Percentiles rank a stretch among this genome's conserved stretches.
Conservation (phyloP, 1,140 invertebrate species). For the Potamilus streckersoni region DNA sequence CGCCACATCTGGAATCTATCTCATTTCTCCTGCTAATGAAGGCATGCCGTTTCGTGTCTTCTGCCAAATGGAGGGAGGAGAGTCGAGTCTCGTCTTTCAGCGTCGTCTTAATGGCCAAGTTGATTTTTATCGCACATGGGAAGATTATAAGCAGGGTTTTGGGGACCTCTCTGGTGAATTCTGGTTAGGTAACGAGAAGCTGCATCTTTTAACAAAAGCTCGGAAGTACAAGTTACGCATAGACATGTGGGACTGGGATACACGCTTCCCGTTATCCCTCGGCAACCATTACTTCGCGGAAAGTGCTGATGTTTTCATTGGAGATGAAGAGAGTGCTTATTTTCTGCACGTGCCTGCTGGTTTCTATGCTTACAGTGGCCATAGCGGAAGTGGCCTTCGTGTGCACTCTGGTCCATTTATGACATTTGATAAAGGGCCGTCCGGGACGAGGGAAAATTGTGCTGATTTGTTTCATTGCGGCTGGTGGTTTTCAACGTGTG, state of each 20-base stretch:
- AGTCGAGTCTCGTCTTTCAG: not conserved
- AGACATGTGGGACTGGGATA: not conserved
- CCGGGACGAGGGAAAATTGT: conserved; percentile 30
- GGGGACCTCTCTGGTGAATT: conserved; percentile 2
- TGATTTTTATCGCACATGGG: conserved; percentile 2
- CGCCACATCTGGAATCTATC: too few relatives aligned
- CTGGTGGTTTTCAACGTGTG: conserved; percentile 41
- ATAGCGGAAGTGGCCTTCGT: conserved; percentile 32
- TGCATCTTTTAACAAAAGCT: conserved; percentile 40
- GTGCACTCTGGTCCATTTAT: conserved; percentile 35
- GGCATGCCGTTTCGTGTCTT: too few relatives aligned
- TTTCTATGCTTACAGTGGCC: conserved; percentile 28
- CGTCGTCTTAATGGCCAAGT: not conserved
- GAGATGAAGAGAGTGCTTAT: conserved; percentile 28
- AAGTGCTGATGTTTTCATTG: conserved; percentile 29
- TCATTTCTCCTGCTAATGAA: too few relatives aligned
- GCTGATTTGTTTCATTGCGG: conserved; percentile 39
- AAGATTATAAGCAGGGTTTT: not conserved
- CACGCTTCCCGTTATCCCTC: too few relatives aligned
- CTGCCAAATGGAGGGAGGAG: too few relatives aligned
- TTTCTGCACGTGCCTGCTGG: conserved; percentile 25
- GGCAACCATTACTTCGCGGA: conserved; percentile 32
- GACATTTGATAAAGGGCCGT: conserved; percentile 22
- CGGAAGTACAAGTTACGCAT: not conserved
- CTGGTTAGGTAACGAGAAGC: conserved; percentile 49